phyloP scores from a whole-genome alignment of 2,888 invertebrate genomes.

The Stegophylla sp. region DNA sequence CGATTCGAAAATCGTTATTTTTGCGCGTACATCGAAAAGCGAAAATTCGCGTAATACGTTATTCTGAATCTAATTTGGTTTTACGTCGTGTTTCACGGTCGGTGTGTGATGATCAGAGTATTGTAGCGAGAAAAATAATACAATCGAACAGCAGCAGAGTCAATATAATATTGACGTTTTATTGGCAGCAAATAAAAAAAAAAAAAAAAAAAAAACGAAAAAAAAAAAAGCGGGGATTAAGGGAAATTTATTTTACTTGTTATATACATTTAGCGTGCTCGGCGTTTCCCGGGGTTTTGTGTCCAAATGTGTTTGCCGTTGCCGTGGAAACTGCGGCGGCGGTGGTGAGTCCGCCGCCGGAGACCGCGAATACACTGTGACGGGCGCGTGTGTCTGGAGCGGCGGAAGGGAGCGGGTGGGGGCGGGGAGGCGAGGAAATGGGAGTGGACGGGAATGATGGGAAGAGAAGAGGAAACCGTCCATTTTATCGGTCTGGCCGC shows the following conservation, averaged over 20 bases:
- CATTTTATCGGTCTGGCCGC: constrained; percentile 48
- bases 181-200: constrained; percentile 22
- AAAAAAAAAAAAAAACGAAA: background rate
- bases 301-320: constrained; percentile 47
- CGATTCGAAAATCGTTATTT: too few species aligned
- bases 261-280: constrained; percentile 30
- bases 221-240: constrained; percentile 30
- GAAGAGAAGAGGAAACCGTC: background rate
- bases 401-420: background rate
- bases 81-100: background rate
- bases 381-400: background rate
- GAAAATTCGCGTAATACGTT: too few species aligned
- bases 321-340: constrained; percentile 48
- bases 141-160: background rate
- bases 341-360: constrained; percentile 59
- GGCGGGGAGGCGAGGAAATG: constrained; percentile 17
- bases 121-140: background rate
- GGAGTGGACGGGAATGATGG: constrained; percentile 2
- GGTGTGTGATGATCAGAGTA: background rate
- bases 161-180: constrained; percentile 24
- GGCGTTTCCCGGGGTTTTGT: constrained; percentile 53
- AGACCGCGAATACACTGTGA: constrained; percentile 17
- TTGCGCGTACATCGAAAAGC: too few species aligned
- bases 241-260: constrained; percentile 51
- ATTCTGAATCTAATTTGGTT: too few species aligned